These are phyloP conservation scores for Paramisgurnus dabryanus DNA, from an alignment of 2,113 vertebrate species.

Conservation along the genomic window DNA sequence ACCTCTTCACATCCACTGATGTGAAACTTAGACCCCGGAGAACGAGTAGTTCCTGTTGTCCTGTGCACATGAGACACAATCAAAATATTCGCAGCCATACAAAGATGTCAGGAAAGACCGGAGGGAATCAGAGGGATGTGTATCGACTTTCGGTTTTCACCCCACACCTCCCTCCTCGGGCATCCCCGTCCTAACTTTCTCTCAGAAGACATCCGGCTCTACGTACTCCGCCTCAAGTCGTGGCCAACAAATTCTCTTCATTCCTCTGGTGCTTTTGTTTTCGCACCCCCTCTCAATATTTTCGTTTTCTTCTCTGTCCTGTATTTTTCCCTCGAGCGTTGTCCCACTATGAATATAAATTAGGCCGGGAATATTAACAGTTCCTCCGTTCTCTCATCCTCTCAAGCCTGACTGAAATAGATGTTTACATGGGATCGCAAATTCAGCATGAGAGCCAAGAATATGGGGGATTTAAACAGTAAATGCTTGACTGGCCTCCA, in stretches of 20 bases:
- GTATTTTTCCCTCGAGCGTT: neutral
- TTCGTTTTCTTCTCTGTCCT: neutral
- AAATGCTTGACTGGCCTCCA: slow-evolving; percentile 42
- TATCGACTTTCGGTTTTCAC: slow-evolving; percentile 5
- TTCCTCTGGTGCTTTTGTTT: neutral
- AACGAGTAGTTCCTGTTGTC: neutral
- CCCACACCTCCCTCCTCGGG: neutral
- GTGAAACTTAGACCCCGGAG: slow-evolving; percentile 2
- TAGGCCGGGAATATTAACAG: slow-evolving; percentile 42
- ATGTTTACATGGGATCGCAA: slow-evolving; percentile 43
- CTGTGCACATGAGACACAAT: slow-evolving; percentile 8
- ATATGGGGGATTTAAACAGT: slow-evolving; percentile 25
- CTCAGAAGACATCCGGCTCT: slow-evolving; percentile 22
- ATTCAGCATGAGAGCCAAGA: slow-evolving; percentile 48
- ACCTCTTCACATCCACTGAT: slow-evolving; percentile 13
- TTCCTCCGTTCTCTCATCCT: slow-evolving; percentile 37
- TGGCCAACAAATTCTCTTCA: neutral
- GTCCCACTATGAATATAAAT: slow-evolving; percentile 46
- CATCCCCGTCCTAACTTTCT: slow-evolving; percentile 6
- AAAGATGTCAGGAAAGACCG: neutral
- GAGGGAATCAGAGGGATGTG: neutral
- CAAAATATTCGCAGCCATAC: slow-evolving; percentile 1
- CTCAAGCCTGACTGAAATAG: slow-evolving; percentile 49
- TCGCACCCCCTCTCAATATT: neutral
- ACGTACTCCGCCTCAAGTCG: neutral